A percentile compares a stretch with the other conserved stretches of the same genome.
These are phyloP conservation scores for Aleiodes leptofemur DNA, from an alignment of 2,888 invertebrate genomes.

Conservation along the genomic window DNA sequence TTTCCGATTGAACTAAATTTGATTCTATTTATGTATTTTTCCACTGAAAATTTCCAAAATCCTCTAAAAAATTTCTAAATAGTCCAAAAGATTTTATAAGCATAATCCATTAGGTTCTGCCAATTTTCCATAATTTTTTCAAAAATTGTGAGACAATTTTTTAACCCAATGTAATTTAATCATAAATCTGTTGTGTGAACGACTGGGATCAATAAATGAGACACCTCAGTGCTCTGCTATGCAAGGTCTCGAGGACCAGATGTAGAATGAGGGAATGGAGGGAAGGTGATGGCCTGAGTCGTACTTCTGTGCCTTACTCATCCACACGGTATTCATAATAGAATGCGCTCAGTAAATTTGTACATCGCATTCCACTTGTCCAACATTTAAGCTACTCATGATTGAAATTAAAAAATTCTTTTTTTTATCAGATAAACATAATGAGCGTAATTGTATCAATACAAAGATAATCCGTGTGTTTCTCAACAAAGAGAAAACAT, in stretches of 20 bases:
- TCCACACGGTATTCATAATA: slow-evolving; percentile 57
- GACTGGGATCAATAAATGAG: slow-evolving; percentile 36
- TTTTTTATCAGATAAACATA: slow-evolving; percentile 6
- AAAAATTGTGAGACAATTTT: background rate
- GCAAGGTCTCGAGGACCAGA: slow-evolving; percentile 44
- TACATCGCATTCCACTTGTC: slow-evolving; percentile 54
- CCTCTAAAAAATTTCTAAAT: too few relatives aligned
- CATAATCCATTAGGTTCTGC: too few relatives aligned
- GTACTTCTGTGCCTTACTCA: slow-evolving; percentile 54
- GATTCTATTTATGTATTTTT: too few relatives aligned
- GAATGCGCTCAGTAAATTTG: slow-evolving; percentile 62
- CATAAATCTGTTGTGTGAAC: slow-evolving; percentile 21
- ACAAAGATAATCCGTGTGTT: background rate
- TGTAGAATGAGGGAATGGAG: slow-evolving; percentile 24
- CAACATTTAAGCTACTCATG: slow-evolving; percentile 49
- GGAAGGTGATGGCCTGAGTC: slow-evolving; percentile 17
- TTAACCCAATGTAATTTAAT: slow-evolving; percentile 8
- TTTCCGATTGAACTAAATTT: too few relatives aligned
- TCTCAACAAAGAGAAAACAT: slow-evolving; percentile 51
- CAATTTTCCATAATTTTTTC: background rate
- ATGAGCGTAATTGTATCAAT: slow-evolving; percentile 24
- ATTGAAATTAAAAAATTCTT: slow-evolving; percentile 57
- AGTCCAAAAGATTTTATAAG: too few relatives aligned
- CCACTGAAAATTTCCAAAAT: too few relatives aligned
- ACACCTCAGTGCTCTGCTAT: slow-evolving; percentile 42